Percentiles rank a stretch among this genome's conserved stretches.
phyloP scores from a whole-genome alignment of 2,113 vertebrate species.

The Eolophus roseicapilla region DNA sequence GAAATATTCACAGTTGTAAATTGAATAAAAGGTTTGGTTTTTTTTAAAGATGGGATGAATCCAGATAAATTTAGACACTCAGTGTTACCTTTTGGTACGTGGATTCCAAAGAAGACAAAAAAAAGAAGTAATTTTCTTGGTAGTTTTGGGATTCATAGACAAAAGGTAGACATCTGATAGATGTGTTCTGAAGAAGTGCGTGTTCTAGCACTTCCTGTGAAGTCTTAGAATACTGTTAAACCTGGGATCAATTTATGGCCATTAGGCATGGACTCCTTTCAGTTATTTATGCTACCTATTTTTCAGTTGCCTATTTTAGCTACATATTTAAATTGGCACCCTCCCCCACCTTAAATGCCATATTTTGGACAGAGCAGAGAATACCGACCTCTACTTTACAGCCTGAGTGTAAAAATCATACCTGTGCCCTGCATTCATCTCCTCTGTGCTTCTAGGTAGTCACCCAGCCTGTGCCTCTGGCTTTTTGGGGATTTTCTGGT shows the following conservation, averaged over 20 bases:
- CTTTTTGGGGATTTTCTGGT: background rate
- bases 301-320: background rate
- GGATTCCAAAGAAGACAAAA: background rate
- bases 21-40: background rate
- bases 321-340: background rate
- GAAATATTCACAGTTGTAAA: background rate
- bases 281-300: background rate
- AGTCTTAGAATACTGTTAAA: background rate
- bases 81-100: background rate
- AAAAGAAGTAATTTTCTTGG: background rate
- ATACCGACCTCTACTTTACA: background rate
- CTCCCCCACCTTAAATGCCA: fast-evolving
- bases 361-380: background rate
- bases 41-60: background rate
- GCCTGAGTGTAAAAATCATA: background rate
- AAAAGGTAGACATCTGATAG: background rate
- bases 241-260: background rate
- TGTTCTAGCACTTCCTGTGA: background rate
- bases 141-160: background rate
- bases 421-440: background rate
- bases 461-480: background rate
- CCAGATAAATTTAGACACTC: background rate
- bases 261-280: background rate
- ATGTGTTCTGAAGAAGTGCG: background rate
- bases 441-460: background rate